Conservation (phyloP, 2,113 vertebrate genomes). For the Actenoides hombroni region DNA sequence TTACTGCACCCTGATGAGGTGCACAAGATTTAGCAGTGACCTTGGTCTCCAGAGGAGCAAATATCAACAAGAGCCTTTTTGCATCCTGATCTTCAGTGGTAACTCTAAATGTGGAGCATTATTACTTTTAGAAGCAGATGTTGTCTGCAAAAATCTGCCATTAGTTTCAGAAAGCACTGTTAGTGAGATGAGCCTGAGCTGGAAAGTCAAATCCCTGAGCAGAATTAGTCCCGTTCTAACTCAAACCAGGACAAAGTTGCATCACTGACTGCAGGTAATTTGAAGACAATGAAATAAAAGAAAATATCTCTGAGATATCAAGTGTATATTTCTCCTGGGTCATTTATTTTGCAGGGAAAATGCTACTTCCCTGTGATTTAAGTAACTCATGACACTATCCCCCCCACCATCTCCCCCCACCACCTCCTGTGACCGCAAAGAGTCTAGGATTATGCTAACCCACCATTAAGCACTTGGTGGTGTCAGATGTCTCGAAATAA, state of each 20-base stretch:
- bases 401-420: neutral
- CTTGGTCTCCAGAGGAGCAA: neutral
- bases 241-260: neutral
- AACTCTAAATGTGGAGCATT: neutral
- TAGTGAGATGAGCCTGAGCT: neutral
- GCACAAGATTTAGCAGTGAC: no score
- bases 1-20: no score
- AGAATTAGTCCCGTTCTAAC: neutral
- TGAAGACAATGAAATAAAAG: neutral
- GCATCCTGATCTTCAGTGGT: neutral
- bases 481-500: conserved; percentile 3
- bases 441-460: neutral
- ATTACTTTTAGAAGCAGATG: no score
- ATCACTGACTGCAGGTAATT: neutral
- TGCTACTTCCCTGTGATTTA: neutral
- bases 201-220: neutral
- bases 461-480: neutral
- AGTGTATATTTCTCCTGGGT: neutral
- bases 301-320: neutral
- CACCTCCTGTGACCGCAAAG: neutral
- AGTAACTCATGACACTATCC: neutral
- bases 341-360: neutral
- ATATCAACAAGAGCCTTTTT: neutral
- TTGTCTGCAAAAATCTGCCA: no score
- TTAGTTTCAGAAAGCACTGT: no score